Evolutionary conservation across 2,888 invertebrate genomes (phyloP), one percentile per base, ranked within the genome.

Genomic region (Agrochola macilenta): DNA sequence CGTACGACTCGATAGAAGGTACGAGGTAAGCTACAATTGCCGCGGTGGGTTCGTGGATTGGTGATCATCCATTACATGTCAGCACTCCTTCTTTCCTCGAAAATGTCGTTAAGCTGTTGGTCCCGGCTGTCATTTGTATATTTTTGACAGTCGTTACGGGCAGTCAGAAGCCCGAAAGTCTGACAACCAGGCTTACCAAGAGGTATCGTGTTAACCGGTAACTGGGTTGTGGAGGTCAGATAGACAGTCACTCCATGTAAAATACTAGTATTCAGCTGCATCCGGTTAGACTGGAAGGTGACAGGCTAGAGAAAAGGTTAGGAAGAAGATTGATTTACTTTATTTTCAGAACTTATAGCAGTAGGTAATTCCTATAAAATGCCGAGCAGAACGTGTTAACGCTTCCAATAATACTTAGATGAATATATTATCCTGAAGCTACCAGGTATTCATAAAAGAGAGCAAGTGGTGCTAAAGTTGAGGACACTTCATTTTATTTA

Each of bases 401-500:
- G 14, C 17, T 35, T 5, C 8, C n/a, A 61, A 69, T 43, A 49
- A 77, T 35, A 26, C 61, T 26, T 30, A 43, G 17, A 57, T 5
- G 65, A 52, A 46, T 69, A 69, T 35, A 30, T 57, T 35, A 30
- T 57, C 43, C 54, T 8, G 1, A 12, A 73, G 60, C 14, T 71
- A 83, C 71, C 74, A 83, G 74, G 77, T 43, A 77, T 49, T 46
- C 81, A 84, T 81, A 72, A 77, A 80, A 49, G 17, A 39, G 46
- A 69, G 30, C 69, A 81, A 81, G 74, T 83, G 64, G 74, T 77
- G 39, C 74, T 83, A 35, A 69, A 74, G n/a, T 68, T 52, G 68
- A 77, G 43, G 71, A 84, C 69, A 74, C 73, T 73, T 74, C 26
- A 75, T 74, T 77, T 66, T 69, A 73, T 87, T 86, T 84, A 84